Evolutionary conservation across 30 jellyfish, hydroid and myxozoan species (phyloP), one percentile per base, ranked within the genome.

Genomic region (Chrysaora quinquecirrha): DNA sequence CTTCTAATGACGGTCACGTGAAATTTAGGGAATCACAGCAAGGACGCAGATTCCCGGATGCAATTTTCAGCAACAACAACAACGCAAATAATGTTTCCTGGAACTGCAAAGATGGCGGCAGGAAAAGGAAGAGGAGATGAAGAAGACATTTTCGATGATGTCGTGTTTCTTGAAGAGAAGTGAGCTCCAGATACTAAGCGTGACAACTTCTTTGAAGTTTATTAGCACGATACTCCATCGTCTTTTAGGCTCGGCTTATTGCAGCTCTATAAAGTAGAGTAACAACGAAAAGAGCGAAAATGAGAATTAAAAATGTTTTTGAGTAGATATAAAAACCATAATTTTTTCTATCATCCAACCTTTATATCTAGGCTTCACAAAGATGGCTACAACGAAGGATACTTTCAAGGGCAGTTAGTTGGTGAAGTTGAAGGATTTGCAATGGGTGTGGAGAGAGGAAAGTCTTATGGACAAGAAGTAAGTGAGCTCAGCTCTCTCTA

Each of bases 371-470:
- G 94, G 29, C 77, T 72, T 19, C 83, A 84, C 63, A 29, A 47
- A 16, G 94, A 84, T 61, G 94, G 94, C 16, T 84, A 84, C 76
- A 71, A 84, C 38, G 94, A 84, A 73, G 94, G 94, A 38, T 73
- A 32, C 28, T 62, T 22, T 32, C 30, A 73, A 33, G 94, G 94
- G 16, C 87, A 84, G 61, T 25, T 60, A 2, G 61, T 62, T 31
- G 94, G 94, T 9, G 87, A 84, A 49, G 68, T 24, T 12, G 87
- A 84, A 61, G 94, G 94, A 12, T 84, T 61, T 33, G 32, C 48
- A 14, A 70, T 84, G 75, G 94, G 94, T 16, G 61, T 65, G 0
- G 94, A 72, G 30, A 58, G 87, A 72, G 94, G 94, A 61, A 84
- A 84, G 24, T 38, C 87, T 0, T 72, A 71, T 84, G 94, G 87